phyloP scores from a whole-genome alignment of 2,888 invertebrate genomes.

The Lysandra bellargus region DNA sequence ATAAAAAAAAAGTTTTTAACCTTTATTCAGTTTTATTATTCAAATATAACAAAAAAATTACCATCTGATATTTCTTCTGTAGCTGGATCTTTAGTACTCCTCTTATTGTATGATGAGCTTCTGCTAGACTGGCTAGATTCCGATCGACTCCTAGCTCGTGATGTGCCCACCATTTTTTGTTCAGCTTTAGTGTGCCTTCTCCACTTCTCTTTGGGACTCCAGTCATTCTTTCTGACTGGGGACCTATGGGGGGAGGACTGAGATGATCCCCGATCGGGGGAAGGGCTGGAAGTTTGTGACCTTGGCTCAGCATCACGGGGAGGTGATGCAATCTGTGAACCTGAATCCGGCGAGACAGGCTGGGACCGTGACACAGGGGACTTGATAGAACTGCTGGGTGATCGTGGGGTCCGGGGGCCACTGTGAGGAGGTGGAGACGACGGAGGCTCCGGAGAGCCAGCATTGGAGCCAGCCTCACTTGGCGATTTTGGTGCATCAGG shows the following conservation, averaged over 20 bases:
- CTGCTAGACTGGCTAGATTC: slow-evolving; percentile 73
- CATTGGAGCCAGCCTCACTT: slow-evolving; percentile 54
- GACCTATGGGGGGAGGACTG: slow-evolving; percentile 54
- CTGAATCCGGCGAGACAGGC: slow-evolving; percentile 63
- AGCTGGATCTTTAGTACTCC: slow-evolving; percentile 66
- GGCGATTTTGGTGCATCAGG: slow-evolving; percentile 74
- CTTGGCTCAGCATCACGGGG: slow-evolving; percentile 50
- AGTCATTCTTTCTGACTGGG: slow-evolving; percentile 55
- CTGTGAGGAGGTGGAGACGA: slow-evolving; percentile 54
- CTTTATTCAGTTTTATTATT: not conserved
- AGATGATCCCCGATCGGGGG: slow-evolving; percentile 61
- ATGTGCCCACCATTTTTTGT: slow-evolving; percentile 65
- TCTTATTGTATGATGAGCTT: slow-evolving; percentile 70
- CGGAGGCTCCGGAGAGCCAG: slow-evolving; percentile 49
- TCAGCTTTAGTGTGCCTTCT: slow-evolving; percentile 72
- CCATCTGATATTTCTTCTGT: slow-evolving; percentile 84
- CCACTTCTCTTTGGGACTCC: slow-evolving; percentile 72
- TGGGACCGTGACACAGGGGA: slow-evolving; percentile 60
- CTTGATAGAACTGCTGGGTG: slow-evolving; percentile 57
- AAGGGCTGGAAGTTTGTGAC: slow-evolving; percentile 62
- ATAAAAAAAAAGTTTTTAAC: no score
- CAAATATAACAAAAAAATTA: slow-evolving; percentile 46
- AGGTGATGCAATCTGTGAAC: slow-evolving; percentile 54
- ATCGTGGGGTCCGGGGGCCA: slow-evolving; percentile 67
- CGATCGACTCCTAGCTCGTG: slow-evolving; percentile 62